Evolutionary conservation across 1,140 invertebrate genomes (phyloP).

Genomic region (Hyphantria cunea): DNA sequence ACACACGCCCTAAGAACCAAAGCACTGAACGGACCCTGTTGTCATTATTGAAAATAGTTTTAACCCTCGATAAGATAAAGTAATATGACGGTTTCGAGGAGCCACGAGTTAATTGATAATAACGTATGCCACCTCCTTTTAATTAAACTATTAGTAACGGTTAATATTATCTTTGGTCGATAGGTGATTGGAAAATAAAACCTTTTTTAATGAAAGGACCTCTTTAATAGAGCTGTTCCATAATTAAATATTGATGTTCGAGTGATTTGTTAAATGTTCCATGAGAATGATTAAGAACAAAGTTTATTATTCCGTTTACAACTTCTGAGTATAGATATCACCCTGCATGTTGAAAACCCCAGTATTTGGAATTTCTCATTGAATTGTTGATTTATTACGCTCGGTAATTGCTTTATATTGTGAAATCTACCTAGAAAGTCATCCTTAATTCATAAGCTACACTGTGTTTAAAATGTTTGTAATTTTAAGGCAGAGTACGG

Average conservation of each 20-base stretch:
- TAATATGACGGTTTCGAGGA: constrained; percentile 29
- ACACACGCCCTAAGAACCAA: constrained; percentile 43
- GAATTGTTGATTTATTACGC: too few species aligned
- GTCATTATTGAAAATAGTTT: constrained; percentile 51
- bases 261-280: neutral
- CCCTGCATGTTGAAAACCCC: too few species aligned
- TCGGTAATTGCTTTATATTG: too few species aligned
- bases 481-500: too few species aligned
- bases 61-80: constrained; percentile 59
- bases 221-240: neutral
- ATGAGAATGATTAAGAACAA: neutral
- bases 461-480: too few species aligned
- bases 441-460: too few species aligned
- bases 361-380: too few species aligned
- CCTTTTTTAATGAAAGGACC: constrained; percentile 19
- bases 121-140: constrained; percentile 22
- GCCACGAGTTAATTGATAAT: constrained; percentile 38
- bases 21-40: constrained; percentile 43
- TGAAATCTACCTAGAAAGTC: too few species aligned
- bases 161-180: constrained; percentile 20
- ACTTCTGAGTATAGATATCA: neutral
- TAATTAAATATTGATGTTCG: constrained; percentile 13
- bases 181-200: constrained; percentile 17
- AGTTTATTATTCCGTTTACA: constrained; percentile 3
- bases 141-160: constrained; percentile 41